Evolutionary conservation across 1,140 invertebrate genomes (phyloP).

Genomic region (Caenorhabditis brenneri): DNA sequence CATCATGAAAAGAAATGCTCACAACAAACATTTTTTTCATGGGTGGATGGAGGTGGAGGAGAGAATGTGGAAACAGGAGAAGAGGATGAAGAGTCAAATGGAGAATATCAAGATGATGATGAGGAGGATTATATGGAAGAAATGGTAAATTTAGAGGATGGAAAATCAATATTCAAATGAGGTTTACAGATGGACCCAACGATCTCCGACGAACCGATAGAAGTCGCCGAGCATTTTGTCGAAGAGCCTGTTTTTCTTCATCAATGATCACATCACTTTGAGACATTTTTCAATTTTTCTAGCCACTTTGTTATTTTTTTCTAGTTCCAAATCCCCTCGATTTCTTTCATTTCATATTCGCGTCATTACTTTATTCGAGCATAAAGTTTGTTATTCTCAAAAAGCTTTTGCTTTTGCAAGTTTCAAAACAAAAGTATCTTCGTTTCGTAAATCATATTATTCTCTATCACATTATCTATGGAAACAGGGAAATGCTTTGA

Average conservation of each 20-base stretch:
- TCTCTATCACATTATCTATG: no score
- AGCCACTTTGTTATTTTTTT: no score
- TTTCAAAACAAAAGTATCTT: no score
- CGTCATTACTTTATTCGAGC: no score
- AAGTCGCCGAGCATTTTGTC: not conserved
- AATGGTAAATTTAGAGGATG: not conserved
- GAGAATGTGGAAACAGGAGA: not conserved
- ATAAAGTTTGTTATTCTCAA: no score
- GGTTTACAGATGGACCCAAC: not conserved
- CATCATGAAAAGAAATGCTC: slow-evolving; percentile 50
- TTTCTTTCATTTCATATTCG: no score
- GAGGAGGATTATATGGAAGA: not conserved
- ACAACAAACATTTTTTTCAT: not conserved
- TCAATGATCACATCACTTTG: not conserved
- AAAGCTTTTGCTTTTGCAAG: no score
- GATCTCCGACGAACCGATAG: not conserved
- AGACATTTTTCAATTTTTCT: no score
- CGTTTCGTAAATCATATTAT: no score
- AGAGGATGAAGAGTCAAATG: not conserved
- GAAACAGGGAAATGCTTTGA: no score
- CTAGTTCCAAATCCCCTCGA: no score
- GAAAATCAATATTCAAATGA: not conserved
- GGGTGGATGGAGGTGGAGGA: not conserved
- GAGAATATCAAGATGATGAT: slow-evolving; percentile 35
- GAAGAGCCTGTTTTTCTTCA: not conserved